Evolutionary conservation across 2,888 invertebrate species (phyloP).

Genomic region (Caenorhabditis auriculariae): DNA sequence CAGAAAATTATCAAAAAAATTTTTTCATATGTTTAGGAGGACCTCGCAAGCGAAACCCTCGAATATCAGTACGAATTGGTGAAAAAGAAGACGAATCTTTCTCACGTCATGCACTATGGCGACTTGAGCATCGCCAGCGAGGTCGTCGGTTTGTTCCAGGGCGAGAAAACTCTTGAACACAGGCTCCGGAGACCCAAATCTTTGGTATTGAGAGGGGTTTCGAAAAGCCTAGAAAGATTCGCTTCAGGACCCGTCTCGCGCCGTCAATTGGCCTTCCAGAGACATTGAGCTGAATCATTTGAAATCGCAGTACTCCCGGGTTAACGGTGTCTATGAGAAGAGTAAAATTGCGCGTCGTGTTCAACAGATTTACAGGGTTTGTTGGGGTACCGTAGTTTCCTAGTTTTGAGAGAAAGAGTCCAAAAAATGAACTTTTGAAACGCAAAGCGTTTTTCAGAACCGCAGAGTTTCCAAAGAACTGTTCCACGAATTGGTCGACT

Average conservation of each 20-base stretch:
- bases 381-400: slow-evolving; percentile 5
- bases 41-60: slow-evolving; percentile 68
- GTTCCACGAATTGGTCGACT: slow-evolving; percentile 24
- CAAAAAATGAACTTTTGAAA: slow-evolving; percentile 14
- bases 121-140: slow-evolving; percentile 64
- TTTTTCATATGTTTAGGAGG: slow-evolving; percentile 64
- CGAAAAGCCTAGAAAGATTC: slow-evolving; percentile 1
- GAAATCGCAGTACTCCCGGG: slow-evolving; percentile 33
- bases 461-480: slow-evolving; percentile 45
- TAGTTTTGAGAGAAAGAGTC: slow-evolving; percentile 18
- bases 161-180: slow-evolving; percentile 40
- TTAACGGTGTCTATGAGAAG: slow-evolving; percentile 31
- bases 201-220: too few species aligned
- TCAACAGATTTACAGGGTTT: slow-evolving; percentile 21
- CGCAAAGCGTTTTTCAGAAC: background rate
- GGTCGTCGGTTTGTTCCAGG: slow-evolving; percentile 65
- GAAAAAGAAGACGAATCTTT: slow-evolving; percentile 69
- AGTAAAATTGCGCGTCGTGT: slow-evolving; percentile 14
- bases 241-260: background rate
- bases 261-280: slow-evolving; percentile 63
- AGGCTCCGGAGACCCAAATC: too few species aligned
- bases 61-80: slow-evolving; percentile 69
- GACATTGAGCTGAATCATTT: slow-evolving; percentile 63
- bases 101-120: slow-evolving; percentile 71
- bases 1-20: background rate